Base-by-base conservation (phyloP, 2,113 vertebrate species). In the Oenanthe oenanthe region DNA sequence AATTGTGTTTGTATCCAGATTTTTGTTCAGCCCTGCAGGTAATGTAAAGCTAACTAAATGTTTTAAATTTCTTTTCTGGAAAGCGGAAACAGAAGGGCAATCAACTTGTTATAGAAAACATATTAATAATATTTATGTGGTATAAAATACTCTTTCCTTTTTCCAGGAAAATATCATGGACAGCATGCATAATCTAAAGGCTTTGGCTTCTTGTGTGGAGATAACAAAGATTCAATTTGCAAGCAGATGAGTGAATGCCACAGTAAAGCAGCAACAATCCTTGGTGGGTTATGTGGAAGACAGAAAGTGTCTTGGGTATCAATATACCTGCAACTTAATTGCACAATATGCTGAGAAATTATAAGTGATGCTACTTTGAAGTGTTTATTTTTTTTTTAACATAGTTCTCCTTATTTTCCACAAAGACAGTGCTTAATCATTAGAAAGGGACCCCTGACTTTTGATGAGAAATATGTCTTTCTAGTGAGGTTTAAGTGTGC, bases 221-320 rank as follows among this genome's bases (percentile, higher is more conserved):
- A 1, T 31, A 51, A 50, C 19, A 70, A 54, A 31, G 7, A 45
- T 57, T 20, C 14, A 28, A 9, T 66, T 89, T 70, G 61, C 26
- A 91, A 85, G 32, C 3, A 28, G 50, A n/a, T 16, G 18, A 38
- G 11, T 0, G 2, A 77, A 73, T 72, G 51, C 3, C 7, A 26
- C 1, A 6, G 10, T n/a, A 50, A 87, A 50, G 29, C 32, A 19
- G 6, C 51, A 66, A 28, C 0, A 5, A 36, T 5, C 10, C 0
- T 2, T 36, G 13, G 19, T 60, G 9, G 65, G 3, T 38, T 58
- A 17, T 42, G 21, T 48, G 22, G 16, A 80, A 40, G 7, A 80
- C 68, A 34, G 31, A 56, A 85, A 53, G 1, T 42, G 29, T 62
- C 26, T 70, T 68, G 43, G 20, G 2, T 63, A 47, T 42, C 22